Percentiles rank a stretch among this genome's conserved stretches.
Conservation (phyloP, 2,797 vertebrate species). For the Triplophysa yarkandensis region DNA sequence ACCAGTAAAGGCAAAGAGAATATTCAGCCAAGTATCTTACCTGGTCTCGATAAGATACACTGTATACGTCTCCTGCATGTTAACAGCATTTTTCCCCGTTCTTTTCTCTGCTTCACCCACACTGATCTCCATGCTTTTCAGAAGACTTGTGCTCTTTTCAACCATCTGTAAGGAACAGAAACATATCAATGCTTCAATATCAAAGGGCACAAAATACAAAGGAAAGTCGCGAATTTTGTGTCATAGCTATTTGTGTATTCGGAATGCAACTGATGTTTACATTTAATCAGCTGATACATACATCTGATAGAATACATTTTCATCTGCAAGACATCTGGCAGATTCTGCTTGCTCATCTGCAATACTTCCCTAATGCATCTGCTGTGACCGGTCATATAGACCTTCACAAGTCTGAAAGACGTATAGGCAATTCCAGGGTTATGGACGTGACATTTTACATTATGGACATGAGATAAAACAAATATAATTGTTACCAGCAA, state of each 20-base stretch:
- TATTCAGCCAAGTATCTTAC: conserved; percentile 66
- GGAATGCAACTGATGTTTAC: not conserved
- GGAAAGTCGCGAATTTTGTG: not conserved
- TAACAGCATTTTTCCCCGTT: conserved; percentile 92
- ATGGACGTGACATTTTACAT: too few species aligned
- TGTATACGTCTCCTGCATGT: conserved; percentile 95
- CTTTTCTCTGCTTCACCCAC: conserved; percentile 95
- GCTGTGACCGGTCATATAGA: too few species aligned
- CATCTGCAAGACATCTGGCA: too few species aligned
- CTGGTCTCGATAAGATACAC: conserved; percentile 97
- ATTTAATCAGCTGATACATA: not conserved
- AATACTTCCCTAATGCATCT: too few species aligned
- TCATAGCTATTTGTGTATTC: not conserved
- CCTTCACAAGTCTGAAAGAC: too few species aligned
- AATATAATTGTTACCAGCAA: too few species aligned
- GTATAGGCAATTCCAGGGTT: too few species aligned
- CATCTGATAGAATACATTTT: too few species aligned
- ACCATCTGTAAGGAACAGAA: conserved; percentile 69
- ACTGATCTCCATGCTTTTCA: conserved; percentile 91
- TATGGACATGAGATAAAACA: too few species aligned
- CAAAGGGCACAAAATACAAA: not conserved
- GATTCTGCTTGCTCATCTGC: too few species aligned
- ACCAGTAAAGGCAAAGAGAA: not conserved
- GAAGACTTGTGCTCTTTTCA: conserved; percentile 79
- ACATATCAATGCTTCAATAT: not conserved